phyloP scores from a whole-genome alignment of 2,888 invertebrate genomes.

The Sarcophaga rosellei region DNA sequence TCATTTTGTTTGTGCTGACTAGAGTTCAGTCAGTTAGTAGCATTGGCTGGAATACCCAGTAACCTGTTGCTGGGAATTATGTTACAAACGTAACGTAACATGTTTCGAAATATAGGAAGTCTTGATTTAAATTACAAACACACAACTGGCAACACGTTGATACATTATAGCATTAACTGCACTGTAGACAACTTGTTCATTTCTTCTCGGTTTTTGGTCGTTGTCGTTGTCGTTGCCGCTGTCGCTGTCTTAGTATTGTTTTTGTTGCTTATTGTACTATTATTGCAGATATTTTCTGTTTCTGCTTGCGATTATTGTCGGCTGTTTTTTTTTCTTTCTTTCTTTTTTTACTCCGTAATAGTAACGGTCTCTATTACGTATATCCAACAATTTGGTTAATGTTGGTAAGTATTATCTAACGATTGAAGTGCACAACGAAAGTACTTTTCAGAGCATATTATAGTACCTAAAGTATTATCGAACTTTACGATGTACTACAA shows the following conservation, averaged over 20 bases:
- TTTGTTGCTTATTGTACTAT: conserved; percentile 2
- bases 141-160: conserved; percentile 45
- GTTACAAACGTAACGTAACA: conserved; percentile 79
- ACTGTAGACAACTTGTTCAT: conserved; percentile 34
- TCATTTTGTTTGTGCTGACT: conserved; percentile 1
- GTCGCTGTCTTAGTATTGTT: conserved; percentile 1
- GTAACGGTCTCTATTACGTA: conserved; percentile 71
- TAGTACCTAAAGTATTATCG: conserved; percentile 30
- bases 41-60: conserved; percentile 69
- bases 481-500: conserved; percentile 28
- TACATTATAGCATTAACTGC: conserved; percentile 54
- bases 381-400: conserved; percentile 60
- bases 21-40: conserved; percentile 60
- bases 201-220: conserved; percentile 36
- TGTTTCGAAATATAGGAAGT: conserved; percentile 81
- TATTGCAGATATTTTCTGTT: not conserved
- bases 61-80: conserved; percentile 78
- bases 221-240: not conserved
- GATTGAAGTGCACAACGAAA: conserved; percentile 52
- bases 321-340: not conserved
- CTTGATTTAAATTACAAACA: conserved; percentile 77
- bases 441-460: conserved; percentile 53
- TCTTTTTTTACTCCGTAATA: not conserved
- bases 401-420: conserved; percentile 69
- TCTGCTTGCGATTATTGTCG: not conserved